Evolutionary conservation across 2,797 vertebrate genomes (phyloP), one percentile per base, ranked within the genome.

Genomic region (Centropyge bicolor): DNA sequence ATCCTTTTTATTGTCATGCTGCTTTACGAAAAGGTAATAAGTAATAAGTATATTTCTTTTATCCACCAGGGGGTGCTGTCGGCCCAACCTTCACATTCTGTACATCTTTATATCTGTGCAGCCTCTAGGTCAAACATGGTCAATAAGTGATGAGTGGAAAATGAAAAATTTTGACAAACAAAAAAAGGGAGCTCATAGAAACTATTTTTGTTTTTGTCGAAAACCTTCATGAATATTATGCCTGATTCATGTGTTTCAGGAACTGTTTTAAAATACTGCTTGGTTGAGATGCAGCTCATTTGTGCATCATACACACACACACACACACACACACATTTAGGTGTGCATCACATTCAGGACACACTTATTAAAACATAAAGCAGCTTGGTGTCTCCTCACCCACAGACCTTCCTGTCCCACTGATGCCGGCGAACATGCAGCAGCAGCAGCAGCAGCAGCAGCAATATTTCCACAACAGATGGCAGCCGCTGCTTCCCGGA

Each of bases 381-480:
- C 0, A 8, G 14, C 41, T 76, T 19, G 51, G 0, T 8, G 11
- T 43, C 55, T 41, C 61, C 43, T 64, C 51, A n/a, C 36, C 56
- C 10, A 41, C 36, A 66, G 27, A 69, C 78, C 40, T 41, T 66
- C 55, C 31, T 17, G 70, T 83, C 45, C 55, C 17, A n/a, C 1
- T 45, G 68, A 80, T 68, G 71, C 66, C 56, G 38, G 66, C 65
- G 59, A 70, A 83, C 19, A 66, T 35, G 45, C 76, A 72, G 72
- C 65, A 76, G 77, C 72, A 48, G 74, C 76, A 72, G 72, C 65
- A 76, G 77, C 72, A 48, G 74, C 65, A 76, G 77, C 72, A 48
- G 74, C 76, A 61, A 82, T 78, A 82, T 85, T 76, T 80, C 86
- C 81, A 80, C 59, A 74, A 73, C 93, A 94, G 91, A 93, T 94